These are phyloP conservation scores for Neolamprologus modestus DNA, from an alignment of 2,113 vertebrate genomes.

Conservation along the genomic window DNA sequence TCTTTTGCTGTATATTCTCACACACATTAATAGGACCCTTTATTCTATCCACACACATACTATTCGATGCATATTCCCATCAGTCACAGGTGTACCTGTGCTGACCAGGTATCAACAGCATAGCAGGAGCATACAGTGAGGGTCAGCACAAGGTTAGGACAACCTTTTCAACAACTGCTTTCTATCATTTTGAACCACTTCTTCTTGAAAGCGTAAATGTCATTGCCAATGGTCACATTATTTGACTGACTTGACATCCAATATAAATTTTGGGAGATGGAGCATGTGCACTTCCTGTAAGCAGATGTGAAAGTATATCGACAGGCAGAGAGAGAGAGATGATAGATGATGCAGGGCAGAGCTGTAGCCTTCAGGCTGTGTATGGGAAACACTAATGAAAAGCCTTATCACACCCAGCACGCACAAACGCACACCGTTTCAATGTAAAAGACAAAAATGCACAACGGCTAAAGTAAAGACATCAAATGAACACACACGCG, in stretches of 20 bases:
- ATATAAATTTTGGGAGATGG: background rate
- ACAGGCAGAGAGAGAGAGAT: background rate
- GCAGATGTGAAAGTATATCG: background rate
- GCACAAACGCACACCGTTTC: background rate
- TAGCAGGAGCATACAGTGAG: background rate
- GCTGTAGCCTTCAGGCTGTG: conserved; percentile 36
- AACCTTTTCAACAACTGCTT: background rate
- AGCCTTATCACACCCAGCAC: conserved; percentile 29
- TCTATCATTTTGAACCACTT: background rate
- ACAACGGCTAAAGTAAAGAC: background rate
- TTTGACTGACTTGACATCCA: background rate
- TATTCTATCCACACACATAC: background rate
- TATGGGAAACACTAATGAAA: conserved; percentile 53
- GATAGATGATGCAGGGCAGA: conserved; percentile 33
- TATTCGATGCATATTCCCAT: background rate
- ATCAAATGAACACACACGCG: background rate
- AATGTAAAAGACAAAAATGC: background rate
- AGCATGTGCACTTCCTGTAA: background rate
- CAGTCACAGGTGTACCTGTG: background rate
- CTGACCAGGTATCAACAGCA: background rate
- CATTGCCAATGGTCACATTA: background rate
- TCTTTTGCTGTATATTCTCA: background rate
- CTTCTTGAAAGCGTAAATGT: background rate
- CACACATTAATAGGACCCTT: background rate
- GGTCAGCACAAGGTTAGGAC: background rate